Base-by-base conservation (phyloP, 1,140 invertebrate species). In the Cydia fagiglandana region DNA sequence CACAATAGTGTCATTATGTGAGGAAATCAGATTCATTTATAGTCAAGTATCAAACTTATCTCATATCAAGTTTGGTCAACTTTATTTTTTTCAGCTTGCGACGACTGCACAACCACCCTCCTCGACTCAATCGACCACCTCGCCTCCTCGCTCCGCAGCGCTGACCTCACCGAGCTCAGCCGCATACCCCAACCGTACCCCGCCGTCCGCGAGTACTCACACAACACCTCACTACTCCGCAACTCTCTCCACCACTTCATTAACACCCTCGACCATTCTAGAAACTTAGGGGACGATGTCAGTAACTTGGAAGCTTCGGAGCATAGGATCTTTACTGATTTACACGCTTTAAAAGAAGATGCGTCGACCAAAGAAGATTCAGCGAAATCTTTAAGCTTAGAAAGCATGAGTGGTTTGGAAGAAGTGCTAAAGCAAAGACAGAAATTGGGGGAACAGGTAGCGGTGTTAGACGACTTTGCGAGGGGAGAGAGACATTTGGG, bases 51-150 rank as follows among this genome's bases (percentile, higher is more conserved):
- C 41, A 45, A 45, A 24, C 24, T 24, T 24, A 45, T 1, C 12
- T 10, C 41, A 45, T 45, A 9, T 41, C 12, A 73, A 13, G 10
- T 78, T 7, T 20, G 4, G 10, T 64, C 73, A 77, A 68, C 81
- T 81, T 80, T 78, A n/a, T n/a, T 80, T 75, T 80, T 94, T 93
- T 13, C 88, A 98, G 97, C 97, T 20, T 99, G 98, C 89, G 97
- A 98, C 85, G 97, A 97, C 73, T 99, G 99, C 84, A 98, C 97
- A 1, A 96, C 97, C 75, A 93, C 96, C 0, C 93, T 99, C 4
- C 94, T 99, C 73, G 94, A 96, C 79, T 95, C 96, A 38, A 87
- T 97, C 1, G 95, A 96, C 77, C 70, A 93, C 0, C 90, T 97
- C 75, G 94, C 94, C 0, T 80, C 91, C 82, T 96, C 9, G 87